Conservation (phyloP, 2,113 vertebrate species). For the Sula dactylatra region DNA sequence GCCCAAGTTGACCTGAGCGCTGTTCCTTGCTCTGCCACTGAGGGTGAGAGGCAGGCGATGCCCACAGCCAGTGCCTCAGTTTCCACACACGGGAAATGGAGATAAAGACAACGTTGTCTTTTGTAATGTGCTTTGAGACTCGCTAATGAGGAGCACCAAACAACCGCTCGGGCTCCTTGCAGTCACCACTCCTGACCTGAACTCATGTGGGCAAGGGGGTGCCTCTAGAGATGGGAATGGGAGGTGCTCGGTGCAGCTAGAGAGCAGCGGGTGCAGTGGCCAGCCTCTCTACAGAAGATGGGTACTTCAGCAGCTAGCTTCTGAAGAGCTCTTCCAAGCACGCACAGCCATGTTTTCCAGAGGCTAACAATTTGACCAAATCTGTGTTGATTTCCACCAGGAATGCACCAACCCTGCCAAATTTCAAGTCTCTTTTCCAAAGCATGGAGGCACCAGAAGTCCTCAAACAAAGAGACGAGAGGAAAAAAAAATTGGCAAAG, state of each 20-base stretch:
- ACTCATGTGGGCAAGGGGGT: fast-evolving
- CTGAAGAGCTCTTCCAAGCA: not conserved
- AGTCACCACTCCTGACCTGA: not conserved
- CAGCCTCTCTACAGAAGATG: not conserved
- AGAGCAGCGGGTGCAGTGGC: not conserved
- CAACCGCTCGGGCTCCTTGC: not conserved
- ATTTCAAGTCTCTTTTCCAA: slow-evolving; percentile 20
- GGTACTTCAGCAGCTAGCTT: not conserved
- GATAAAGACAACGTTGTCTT: not conserved
- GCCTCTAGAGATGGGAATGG: not conserved
- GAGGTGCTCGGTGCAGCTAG: not conserved
- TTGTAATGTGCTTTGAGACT: not conserved
- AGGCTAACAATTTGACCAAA: not conserved
- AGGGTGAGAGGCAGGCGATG: not conserved
- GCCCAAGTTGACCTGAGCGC: not conserved
- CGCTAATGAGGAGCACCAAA: not conserved
- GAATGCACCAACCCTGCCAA: slow-evolving; percentile 34
- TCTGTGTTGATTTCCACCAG: not conserved
- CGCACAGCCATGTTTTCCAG: not conserved
- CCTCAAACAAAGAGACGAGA: not conserved
- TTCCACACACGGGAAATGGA: fast-evolving
- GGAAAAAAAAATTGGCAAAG: not conserved
- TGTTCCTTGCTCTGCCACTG: not conserved
- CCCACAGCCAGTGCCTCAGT: not conserved
- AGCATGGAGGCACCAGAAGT: slow-evolving; percentile 12